Conservation (phyloP, 2,888 invertebrate genomes). For the Rhagonycha fulva region DNA sequence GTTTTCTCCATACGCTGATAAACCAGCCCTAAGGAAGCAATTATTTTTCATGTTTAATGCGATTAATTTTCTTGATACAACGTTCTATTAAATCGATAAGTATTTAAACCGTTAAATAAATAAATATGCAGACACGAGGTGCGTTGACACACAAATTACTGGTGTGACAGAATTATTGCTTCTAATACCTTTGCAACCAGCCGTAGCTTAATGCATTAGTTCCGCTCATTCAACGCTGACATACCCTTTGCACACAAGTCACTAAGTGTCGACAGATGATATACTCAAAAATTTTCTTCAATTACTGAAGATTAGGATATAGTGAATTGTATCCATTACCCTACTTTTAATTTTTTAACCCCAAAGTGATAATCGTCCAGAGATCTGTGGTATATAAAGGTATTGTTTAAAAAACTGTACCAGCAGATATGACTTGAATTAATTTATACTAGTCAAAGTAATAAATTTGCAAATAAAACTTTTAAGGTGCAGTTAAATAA, state of each 20-base stretch:
- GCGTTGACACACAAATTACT: slow-evolving; percentile 43
- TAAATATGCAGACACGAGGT: slow-evolving; percentile 13
- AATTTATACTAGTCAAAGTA: background rate
- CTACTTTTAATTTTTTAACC: background rate
- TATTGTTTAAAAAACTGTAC: background rate
- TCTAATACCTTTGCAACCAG: slow-evolving; percentile 45
- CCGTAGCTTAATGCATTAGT: slow-evolving; percentile 50
- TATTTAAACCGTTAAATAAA: slow-evolving; percentile 3
- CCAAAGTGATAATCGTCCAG: background rate
- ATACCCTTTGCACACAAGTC: slow-evolving; percentile 29
- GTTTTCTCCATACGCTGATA: background rate
- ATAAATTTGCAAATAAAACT: slow-evolving; percentile 2
- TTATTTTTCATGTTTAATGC: background rate
- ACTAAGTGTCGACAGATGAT: slow-evolving; percentile 30
- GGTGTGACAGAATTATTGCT: slow-evolving; percentile 49
- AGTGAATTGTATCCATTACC: no score
- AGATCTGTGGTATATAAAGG: background rate
- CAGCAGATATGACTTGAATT: background rate
- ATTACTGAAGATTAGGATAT: background rate
- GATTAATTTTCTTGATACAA: background rate
- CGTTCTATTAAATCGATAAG: background rate
- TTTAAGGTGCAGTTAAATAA: slow-evolving; percentile 4
- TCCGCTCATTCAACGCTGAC: slow-evolving; percentile 40
- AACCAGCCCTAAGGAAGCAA: background rate
- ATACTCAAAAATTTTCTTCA: slow-evolving; percentile 17